Conservation (phyloP, 2,113 vertebrate genomes). For the Phalacrocorax aristotelis region DNA sequence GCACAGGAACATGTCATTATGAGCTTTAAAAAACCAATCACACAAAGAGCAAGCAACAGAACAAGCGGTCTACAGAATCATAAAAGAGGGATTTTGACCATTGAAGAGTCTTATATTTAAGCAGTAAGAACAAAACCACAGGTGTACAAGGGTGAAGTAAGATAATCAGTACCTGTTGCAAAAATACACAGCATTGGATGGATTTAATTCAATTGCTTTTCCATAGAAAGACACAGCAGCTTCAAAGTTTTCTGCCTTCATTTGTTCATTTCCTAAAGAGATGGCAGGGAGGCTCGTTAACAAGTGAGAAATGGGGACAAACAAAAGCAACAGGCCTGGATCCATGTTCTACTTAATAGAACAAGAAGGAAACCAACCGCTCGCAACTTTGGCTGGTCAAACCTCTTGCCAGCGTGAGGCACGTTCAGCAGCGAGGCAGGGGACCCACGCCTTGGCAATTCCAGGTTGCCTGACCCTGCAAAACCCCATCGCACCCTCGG, state of each 20-base stretch:
- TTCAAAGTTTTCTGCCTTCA: constrained; percentile 92
- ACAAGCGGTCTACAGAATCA: neutral
- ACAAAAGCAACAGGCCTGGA: accelerated
- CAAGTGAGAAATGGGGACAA: accelerated
- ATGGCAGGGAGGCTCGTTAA: accelerated
- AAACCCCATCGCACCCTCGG: neutral
- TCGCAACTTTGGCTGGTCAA: neutral
- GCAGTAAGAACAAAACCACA: neutral
- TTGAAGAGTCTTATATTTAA: accelerated
- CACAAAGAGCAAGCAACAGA: neutral
- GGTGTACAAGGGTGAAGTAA: neutral
- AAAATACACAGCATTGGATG: constrained; percentile 93
- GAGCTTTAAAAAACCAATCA: neutral
- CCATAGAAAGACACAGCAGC: constrained; percentile 90
- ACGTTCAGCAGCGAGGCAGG: accelerated
- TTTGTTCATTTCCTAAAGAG: constrained; percentile 90
- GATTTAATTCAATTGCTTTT: constrained; percentile 91
- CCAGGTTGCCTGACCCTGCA: neutral
- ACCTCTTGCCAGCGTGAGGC: accelerated
- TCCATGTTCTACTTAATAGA: neutral
- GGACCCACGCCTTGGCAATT: accelerated
- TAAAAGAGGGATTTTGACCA: too few relatives aligned
- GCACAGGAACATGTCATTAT: neutral
- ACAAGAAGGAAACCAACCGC: neutral
- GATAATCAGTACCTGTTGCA: constrained; percentile 86